Evolutionary conservation across 2,888 invertebrate genomes (phyloP), one percentile per base, ranked within the genome.

Genomic region (Andrena chrysosceles): DNA sequence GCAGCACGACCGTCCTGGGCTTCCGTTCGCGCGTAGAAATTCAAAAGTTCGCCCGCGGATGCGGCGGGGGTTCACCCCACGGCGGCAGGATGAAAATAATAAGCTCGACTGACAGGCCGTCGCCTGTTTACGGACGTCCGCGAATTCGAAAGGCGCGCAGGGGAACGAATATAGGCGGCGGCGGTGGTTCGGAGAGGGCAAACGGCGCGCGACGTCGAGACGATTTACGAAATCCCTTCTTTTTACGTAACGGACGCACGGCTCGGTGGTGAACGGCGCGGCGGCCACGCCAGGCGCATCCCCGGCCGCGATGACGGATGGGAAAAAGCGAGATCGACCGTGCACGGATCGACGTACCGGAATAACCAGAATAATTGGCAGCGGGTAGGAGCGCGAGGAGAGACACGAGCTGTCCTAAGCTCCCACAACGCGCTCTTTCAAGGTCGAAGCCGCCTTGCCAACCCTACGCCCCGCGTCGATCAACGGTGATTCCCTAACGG

Each of bases 351-450:
- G 76, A 81, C 74, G 81, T 66, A 64, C 70, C 81, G 83, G 83
- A 86, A 87, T 86, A 86, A 86, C 86, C 78, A 76, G 84, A 88
- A 86, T 86, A 86, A 87, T 87, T 87, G 87, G 87, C 87, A 86
- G 84, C 54, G 52, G 74, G 78, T 10, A 33, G 48, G n/a, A 26
- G 42, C 7, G 63, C 64, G 74, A 69, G 54, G 56, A 54, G 54
- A 20, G 20, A 10, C 54, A 54, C 54, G 54, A 23, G 20, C 54
- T 54, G 23, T 56, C 56, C 23, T 23, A 23, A 4, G 56, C 56
- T 56, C 26, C 56, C 26, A 4, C 23, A 13, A 26, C 42, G 23
- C 52, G 6, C n/a, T 56, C 49, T 33, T 16, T 56, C 85, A 87
- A 87, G 87, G 82, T 49, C 69, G n/a, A 49, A 81, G 74, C 74